These are phyloP conservation scores for Piscicola geometra DNA, from an alignment of 2,888 invertebrate genomes.

Conservation along the genomic window DNA sequence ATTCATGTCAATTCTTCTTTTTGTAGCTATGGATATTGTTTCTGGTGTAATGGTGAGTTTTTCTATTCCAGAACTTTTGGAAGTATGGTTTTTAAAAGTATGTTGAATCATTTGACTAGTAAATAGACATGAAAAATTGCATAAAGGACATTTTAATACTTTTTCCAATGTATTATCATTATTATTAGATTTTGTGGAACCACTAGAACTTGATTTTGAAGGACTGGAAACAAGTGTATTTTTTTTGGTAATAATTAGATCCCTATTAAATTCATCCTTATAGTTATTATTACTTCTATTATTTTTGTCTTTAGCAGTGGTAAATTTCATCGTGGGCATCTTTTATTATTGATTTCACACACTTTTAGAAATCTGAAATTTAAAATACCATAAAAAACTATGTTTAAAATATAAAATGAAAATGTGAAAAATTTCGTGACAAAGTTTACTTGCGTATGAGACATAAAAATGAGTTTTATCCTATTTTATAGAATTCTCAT, in stretches of 20 bases:
- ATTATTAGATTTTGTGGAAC: not conserved
- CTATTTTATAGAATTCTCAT: too few species aligned
- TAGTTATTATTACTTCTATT: not conserved
- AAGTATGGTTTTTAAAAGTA: conserved; percentile 1
- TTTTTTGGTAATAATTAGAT: not conserved
- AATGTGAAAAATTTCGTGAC: too few species aligned
- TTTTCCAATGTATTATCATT: not conserved
- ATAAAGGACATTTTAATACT: conserved; percentile 11
- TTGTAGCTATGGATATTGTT: not conserved
- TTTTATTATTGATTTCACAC: not conserved
- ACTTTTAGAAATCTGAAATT: too few species aligned
- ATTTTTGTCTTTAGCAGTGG: conserved; percentile 2
- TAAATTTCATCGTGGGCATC: conserved; percentile 10
- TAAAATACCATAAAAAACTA: too few species aligned
- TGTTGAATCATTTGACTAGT: conserved; percentile 30
- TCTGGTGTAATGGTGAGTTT: not conserved
- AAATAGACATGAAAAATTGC: conserved; percentile 24
- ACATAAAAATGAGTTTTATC: too few species aligned
- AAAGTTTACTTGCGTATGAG: too few species aligned
- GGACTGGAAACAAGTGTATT: too few species aligned
- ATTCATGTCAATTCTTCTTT: not conserved
- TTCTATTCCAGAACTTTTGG: not conserved
- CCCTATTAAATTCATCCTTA: not conserved
- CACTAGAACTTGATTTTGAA: too few species aligned
- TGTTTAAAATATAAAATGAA: too few species aligned